Percentiles rank a stretch among this genome's conserved stretches.
These are phyloP conservation scores for Plutella xylostella DNA, from an alignment of 2,888 invertebrate genomes.

Conservation along the genomic window DNA sequence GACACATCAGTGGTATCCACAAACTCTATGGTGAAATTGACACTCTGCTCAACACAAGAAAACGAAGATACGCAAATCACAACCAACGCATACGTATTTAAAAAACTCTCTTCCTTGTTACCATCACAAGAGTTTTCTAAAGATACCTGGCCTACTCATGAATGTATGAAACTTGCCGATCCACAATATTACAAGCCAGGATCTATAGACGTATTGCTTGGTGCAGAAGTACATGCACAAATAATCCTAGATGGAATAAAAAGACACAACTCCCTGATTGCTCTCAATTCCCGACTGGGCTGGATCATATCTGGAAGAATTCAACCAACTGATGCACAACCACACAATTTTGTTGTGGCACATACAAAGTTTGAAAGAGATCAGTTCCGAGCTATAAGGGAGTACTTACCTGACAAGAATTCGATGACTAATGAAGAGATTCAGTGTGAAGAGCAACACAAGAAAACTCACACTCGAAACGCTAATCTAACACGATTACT, in stretches of 20 bases:
- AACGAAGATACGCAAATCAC: not conserved
- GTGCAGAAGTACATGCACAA: too few relatives aligned
- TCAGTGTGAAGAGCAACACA: not conserved
- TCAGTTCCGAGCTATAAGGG: too few relatives aligned
- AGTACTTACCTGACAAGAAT: not conserved
- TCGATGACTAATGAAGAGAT: not conserved
- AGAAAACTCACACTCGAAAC: not conserved
- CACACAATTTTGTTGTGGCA: not conserved
- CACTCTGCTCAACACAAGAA: not conserved
- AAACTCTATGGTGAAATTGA: not conserved
- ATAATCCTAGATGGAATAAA: too few relatives aligned
- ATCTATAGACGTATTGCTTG: too few relatives aligned
- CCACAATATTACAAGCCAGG: too few relatives aligned
- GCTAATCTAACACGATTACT: not conserved
- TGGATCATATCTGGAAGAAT: too few relatives aligned
- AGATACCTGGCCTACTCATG: not conserved
- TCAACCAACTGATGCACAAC: not conserved
- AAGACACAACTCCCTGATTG: too few relatives aligned
- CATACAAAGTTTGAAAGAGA: not conserved
- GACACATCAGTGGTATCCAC: not conserved
- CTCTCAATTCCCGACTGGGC: too few relatives aligned
- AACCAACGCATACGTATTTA: not conserved
- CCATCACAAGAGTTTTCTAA: not conserved
- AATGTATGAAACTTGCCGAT: too few relatives aligned
- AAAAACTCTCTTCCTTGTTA: too few relatives aligned